A percentile compares a stretch with the other conserved stretches of the same genome.
Evolutionary conservation across 2,888 invertebrate species (phyloP).

Genomic region (Keiferia lycopersicella): DNA sequence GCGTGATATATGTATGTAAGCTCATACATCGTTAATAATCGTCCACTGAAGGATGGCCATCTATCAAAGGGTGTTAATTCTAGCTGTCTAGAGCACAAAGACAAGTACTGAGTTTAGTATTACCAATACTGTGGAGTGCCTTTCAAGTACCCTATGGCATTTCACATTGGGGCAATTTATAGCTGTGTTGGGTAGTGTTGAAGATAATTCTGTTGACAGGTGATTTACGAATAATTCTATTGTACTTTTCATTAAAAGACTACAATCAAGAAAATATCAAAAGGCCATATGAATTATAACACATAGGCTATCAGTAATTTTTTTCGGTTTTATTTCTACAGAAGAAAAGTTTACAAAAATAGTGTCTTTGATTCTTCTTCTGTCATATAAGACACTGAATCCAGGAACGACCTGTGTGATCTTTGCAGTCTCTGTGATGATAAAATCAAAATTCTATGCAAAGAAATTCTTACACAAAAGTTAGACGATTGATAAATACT

Average conservation of each 20-base stretch:
- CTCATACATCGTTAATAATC: neutral
- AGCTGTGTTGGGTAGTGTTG: neutral
- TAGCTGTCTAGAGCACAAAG: slow-evolving; percentile 15
- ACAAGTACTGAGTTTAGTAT: neutral
- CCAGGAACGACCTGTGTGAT: too few species aligned
- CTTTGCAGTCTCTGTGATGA: too few species aligned
- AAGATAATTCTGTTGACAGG: slow-evolving; percentile 6
- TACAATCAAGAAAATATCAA: neutral
- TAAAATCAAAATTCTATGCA: too few species aligned
- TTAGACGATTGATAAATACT: too few species aligned
- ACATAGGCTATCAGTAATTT: too few species aligned
- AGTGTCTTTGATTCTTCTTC: too few species aligned
- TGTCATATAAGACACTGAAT: too few species aligned
- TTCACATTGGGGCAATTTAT: slow-evolving; percentile 16
- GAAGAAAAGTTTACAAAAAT: too few species aligned
- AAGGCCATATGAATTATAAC: neutral
- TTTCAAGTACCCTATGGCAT: slow-evolving; percentile 12
- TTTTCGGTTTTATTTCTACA: neutral
- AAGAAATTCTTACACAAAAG: too few species aligned
- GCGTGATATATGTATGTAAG: too few species aligned
- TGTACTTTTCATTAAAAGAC: neutral
- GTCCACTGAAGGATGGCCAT: neutral
- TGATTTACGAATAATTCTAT: neutral
- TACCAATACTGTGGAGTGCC: neutral
- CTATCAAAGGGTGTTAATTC: slow-evolving; percentile 16